These are phyloP conservation scores for Scarus forsteni DNA, from an alignment of 2,797 vertebrate species.

Conservation along the genomic window DNA sequence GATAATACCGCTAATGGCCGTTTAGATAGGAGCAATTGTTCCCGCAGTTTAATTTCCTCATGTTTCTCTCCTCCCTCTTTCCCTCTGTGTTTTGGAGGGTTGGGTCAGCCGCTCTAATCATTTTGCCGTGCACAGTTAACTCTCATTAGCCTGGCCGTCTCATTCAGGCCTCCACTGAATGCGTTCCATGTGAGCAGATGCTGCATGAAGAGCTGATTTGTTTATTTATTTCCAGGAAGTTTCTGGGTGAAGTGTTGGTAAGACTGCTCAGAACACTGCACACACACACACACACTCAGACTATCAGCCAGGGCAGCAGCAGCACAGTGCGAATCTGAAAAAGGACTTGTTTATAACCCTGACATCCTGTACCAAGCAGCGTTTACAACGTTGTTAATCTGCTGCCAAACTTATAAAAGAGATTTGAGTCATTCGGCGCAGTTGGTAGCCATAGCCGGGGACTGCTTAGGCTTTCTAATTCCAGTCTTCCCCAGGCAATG, in stretches of 20 bases:
- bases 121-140: constrained; percentile 70
- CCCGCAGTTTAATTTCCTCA: constrained; percentile 1
- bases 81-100: constrained; percentile 24
- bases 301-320: constrained; percentile 26
- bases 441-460: constrained; percentile 54
- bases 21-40: constrained; percentile 25
- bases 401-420: constrained; percentile 68
- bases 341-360: constrained; percentile 58
- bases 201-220: constrained; percentile 71
- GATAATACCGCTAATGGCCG: too few relatives aligned
- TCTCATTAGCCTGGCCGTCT: constrained; percentile 72
- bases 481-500: constrained; percentile 65
- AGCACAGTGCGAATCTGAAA: constrained; percentile 34
- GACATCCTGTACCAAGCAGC: constrained; percentile 52
- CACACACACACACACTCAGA: constrained; percentile 6
- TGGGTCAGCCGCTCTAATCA: constrained; percentile 65
- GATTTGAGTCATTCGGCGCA: constrained; percentile 53
- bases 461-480: constrained; percentile 66
- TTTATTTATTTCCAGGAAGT: constrained; percentile 76
- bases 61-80: not conserved
- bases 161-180: constrained; percentile 69
- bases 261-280: constrained; percentile 46
- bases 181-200: constrained; percentile 78
- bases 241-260: constrained; percentile 62
- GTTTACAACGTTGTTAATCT: constrained; percentile 66